Evolutionary conservation across 2,113 vertebrate genomes (phyloP).

Genomic region (Tamias sibiricus): DNA sequence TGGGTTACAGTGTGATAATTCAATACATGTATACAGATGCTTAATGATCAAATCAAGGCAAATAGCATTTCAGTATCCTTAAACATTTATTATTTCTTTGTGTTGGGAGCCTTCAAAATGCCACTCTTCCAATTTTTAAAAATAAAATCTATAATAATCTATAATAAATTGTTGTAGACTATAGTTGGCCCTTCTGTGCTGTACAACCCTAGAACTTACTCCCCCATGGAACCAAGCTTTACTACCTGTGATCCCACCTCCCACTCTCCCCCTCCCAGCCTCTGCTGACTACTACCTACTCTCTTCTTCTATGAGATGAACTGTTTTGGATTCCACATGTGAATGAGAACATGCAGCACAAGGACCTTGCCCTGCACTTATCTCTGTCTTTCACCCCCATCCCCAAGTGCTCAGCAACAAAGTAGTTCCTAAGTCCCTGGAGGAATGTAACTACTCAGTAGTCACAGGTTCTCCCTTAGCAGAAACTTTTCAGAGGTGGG

Average conservation of each 20-base stretch:
- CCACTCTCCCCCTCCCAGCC: background rate
- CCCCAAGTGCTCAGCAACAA: background rate
- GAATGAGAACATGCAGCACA: background rate
- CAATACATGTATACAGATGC: background rate
- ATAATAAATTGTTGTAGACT: no score
- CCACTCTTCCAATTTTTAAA: no score
- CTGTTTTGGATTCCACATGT: background rate
- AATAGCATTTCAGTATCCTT: background rate
- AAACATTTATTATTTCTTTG: no score
- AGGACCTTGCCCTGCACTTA: fast-evolving
- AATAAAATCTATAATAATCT: background rate
- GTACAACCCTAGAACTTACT: background rate
- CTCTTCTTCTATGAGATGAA: background rate
- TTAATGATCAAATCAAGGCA: background rate
- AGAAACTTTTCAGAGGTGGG: background rate
- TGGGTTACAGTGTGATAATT: background rate
- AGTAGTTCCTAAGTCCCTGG: background rate
- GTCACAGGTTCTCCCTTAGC: fast-evolving
- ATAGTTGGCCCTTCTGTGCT: background rate
- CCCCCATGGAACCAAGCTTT: background rate
- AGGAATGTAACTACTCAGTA: background rate
- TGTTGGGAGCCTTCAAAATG: background rate
- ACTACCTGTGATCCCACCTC: no score
- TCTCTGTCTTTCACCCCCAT: background rate
- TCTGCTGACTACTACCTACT: background rate